These are phyloP conservation scores for Oncorhynchus nerka DNA, from an alignment of 2,113 vertebrate species.

Conservation along the genomic window DNA sequence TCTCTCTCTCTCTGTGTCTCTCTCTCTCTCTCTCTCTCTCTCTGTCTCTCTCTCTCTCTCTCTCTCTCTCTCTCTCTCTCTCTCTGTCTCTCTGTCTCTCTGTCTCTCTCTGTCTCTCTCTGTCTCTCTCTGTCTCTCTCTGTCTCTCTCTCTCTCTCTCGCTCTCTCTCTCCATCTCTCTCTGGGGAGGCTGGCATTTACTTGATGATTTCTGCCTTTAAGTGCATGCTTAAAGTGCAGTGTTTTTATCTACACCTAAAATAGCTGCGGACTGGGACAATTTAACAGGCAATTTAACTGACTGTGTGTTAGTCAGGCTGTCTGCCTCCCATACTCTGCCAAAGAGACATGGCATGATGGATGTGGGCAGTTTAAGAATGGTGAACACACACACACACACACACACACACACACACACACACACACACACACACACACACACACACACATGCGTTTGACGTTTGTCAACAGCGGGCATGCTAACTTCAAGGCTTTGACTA, in stretches of 20 bases:
- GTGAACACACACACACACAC: conserved; percentile 39
- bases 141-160: not conserved
- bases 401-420: conserved; percentile 34
- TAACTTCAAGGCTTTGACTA: no score
- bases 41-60: no score
- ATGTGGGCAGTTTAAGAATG: conserved; percentile 72
- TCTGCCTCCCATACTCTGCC: conserved; percentile 72
- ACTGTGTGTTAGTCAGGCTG: conserved; percentile 75
- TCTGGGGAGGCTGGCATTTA: conserved; percentile 60
- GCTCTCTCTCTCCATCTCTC: conserved; percentile 16
- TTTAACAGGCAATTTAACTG: conserved; percentile 81
- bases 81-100: no score
- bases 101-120: no score
- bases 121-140: no score
- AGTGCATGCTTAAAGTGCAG: conserved; percentile 73
- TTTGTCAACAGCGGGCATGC: no score
- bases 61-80: no score
- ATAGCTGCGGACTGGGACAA: conserved; percentile 71
- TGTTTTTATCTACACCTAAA: conserved; percentile 77
- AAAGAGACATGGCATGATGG: conserved; percentile 72
- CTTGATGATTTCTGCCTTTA: conserved; percentile 73
- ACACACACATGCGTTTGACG: not conserved
- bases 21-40: no score
- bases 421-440: not conserved
- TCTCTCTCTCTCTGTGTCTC: no score